Evolutionary conservation across 2,113 vertebrate genomes (phyloP), one percentile per base, ranked within the genome.

Genomic region (Glaucomys volans): DNA sequence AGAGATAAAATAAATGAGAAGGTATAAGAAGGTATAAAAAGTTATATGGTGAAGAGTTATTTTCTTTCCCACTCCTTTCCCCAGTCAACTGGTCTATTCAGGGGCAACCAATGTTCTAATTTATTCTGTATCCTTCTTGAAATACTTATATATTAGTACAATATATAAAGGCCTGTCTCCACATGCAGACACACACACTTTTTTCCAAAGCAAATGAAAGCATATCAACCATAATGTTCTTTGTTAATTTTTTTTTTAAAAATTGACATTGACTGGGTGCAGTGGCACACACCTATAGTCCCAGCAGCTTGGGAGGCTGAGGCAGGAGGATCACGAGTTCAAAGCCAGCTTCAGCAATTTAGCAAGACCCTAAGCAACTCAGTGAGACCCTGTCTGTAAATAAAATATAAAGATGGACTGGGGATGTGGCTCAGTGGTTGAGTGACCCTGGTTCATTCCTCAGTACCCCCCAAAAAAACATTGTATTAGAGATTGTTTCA

Each of bases 141-240:
- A 20, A 69, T 75, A 74, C n/a, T 90, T 80, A 8, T 66, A 87
- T 59, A 82, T 42, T 57, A 79, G n/a, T n/a, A n/a, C n/a, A n/a
- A n/a, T n/a, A n/a, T n/a, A n/a, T n/a, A n/a, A n/a, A n/a, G n/a
- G n/a, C n/a, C n/a, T n/a, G 13, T 37, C 28, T 16, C 9, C 16
- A 42, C 62, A 64, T 28, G 32, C 40, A 40, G 4, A 32, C 26
- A 91, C 22, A 57, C 5, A 76, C 74, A n/a, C n/a, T 52, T 11
- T 59, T 52, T 72, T 90, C 90, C 71, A 67, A 94, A 94, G 85
- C 24, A 90, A 95, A 95, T 64, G 74, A 93, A 94, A 87, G 13
- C 32, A 85, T n/a, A 80, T 20, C 44, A 82, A 81, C 20, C 11
- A 67, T 54, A 84, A 54, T 77, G 20, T 81, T 91, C 13, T 95